Evolutionary conservation across 2,888 invertebrate species (phyloP).

Genomic region (Sinhomidia bicolor): DNA sequence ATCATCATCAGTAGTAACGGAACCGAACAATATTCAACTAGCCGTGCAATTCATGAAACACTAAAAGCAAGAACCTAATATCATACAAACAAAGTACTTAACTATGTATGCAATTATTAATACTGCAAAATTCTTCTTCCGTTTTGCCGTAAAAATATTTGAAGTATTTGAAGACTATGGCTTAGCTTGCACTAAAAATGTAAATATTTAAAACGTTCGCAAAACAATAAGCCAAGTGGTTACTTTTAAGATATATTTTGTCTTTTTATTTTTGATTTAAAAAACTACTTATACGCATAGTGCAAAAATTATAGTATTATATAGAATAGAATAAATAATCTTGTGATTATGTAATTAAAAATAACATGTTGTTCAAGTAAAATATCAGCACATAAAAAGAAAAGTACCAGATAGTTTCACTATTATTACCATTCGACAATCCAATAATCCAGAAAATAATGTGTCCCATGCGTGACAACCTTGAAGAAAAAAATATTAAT

Average conservation of each 20-base stretch:
- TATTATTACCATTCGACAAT: no score
- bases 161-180: constrained; percentile 45
- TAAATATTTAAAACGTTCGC: no score
- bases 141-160: neutral
- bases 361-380: neutral
- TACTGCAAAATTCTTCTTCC: neutral
- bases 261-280: neutral
- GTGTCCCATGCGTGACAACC: no score
- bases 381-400: neutral
- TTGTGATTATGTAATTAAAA: constrained; percentile 46
- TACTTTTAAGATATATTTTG: no score
- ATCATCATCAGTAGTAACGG: constrained; percentile 14
- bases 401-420: neutral
- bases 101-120: neutral
- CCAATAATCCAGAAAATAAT: constrained; percentile 44
- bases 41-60: constrained; percentile 14
- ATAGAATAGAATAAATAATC: neutral
- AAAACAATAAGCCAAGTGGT: no score
- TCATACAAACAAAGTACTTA: no score
- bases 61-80: constrained; percentile 5
- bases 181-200: constrained; percentile 20
- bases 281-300: neutral
- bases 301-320: neutral
- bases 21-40: constrained; percentile 23
- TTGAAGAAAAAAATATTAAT: no score